Percentiles rank a stretch among this genome's conserved stretches.
Conservation (phyloP, 2,888 invertebrate genomes). For the Acanthoscelides obtectus region DNA sequence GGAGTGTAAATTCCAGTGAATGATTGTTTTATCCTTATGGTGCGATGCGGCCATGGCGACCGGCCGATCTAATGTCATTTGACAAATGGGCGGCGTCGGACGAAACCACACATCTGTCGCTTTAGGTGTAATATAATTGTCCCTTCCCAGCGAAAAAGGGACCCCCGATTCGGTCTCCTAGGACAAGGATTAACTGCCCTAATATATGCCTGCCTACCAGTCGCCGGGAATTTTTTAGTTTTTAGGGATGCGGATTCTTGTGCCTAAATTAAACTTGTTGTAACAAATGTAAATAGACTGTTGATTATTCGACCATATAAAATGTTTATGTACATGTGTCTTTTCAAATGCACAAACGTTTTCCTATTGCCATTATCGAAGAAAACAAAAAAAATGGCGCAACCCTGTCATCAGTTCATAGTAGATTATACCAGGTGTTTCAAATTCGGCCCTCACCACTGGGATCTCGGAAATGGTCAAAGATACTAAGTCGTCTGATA, state of each 20-base stretch:
- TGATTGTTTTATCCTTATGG: constrained; percentile 12
- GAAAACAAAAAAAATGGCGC: too few relatives aligned
- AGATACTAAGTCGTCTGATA: too few relatives aligned
- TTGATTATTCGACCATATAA: too few relatives aligned
- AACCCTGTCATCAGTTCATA: too few relatives aligned
- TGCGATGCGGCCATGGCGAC: neutral
- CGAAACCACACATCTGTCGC: constrained; percentile 20
- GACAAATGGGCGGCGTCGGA: constrained; percentile 10
- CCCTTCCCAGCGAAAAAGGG: neutral
- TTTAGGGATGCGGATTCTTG: neutral
- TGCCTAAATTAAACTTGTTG: neutral
- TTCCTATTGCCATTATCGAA: too few relatives aligned
- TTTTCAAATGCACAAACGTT: too few relatives aligned
- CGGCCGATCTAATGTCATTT: constrained; percentile 14
- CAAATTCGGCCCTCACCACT: too few relatives aligned
- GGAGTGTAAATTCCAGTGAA: neutral
- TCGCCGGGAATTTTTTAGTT: too few relatives aligned
- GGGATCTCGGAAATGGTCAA: too few relatives aligned
- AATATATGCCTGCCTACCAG: neutral
- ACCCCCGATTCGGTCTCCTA: neutral
- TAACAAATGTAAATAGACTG: too few relatives aligned
- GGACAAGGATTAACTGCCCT: neutral
- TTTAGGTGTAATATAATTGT: constrained; percentile 9
- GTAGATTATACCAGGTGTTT: too few relatives aligned
- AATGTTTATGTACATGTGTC: too few relatives aligned